Evolutionary conservation across 2,888 invertebrate genomes (phyloP), one percentile per base, ranked within the genome.

Genomic region (Oscheius myriophilus): DNA sequence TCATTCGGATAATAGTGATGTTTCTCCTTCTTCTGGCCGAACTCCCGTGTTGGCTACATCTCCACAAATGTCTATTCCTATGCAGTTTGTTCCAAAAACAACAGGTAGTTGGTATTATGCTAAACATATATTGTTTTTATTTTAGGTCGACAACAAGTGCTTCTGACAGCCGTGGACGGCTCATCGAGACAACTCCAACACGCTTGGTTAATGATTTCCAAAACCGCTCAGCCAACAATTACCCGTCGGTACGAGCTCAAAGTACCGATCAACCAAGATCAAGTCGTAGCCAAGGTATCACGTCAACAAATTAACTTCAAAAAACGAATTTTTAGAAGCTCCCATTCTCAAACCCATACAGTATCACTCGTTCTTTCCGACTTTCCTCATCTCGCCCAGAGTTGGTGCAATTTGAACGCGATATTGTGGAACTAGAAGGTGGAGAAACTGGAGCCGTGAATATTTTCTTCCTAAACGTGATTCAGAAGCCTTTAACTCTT

Each of bases 301-400:
- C 0, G 43, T 9, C n/a, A 61, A 14, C 6, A 18, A 11, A 41
- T 18, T 14, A 57, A 7, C 11, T 3, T 18, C 1, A 18, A 45
- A 23, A 43, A 7, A 12, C 11, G 12, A 23, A 14, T 9, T 66
- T 72, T 51, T 67, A 77, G 74, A 72, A 68, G 46, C 43, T 77
- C 16, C 59, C 70, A 1, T 68, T 77, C 21, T 66, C 65, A 23
- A 77, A 77, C 46, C 59, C 74, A 3, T 77, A 75, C 23, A 72
- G 72, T 16, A 49, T 77, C 25, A 54, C 71, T 21, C 61, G 70
- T 42, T 65, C 69, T 2, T 75, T 77, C 66, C 65, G 69, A 7
- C 26, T 77, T 39, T 70, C 71, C 9, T 49, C 71, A 12, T 73
- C 74, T 4, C 46, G 71, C n/a, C 69, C 73, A 0, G 70, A 75